phyloP scores from a whole-genome alignment of 2,888 invertebrate species.

The Tholera decimalis region DNA sequence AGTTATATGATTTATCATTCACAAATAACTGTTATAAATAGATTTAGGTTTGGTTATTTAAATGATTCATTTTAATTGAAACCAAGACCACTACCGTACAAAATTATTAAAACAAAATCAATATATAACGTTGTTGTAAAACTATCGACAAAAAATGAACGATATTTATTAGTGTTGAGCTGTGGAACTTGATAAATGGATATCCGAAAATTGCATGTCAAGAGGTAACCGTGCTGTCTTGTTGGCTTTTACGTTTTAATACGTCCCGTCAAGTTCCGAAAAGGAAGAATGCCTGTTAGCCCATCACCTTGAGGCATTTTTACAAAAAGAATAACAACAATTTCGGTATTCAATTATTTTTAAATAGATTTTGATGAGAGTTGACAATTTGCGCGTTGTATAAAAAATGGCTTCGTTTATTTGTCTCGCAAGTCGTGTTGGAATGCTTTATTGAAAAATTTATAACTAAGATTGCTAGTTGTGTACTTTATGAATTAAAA shows the following conservation, averaged over 20 bases:
- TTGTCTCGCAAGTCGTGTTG: background rate
- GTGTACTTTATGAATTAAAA: conserved; percentile 3
- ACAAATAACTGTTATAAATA: conserved; percentile 50
- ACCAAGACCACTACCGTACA: conserved; percentile 54
- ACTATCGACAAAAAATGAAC: conserved; percentile 74
- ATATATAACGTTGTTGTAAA: conserved; percentile 54
- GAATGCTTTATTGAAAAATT: conserved; percentile 16
- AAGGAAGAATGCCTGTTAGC: conserved; percentile 76
- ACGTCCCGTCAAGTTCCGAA: conserved; percentile 78
- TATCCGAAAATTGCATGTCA: conserved; percentile 90
- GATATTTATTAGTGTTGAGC: conserved; percentile 69
- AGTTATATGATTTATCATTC: conserved; percentile 49
- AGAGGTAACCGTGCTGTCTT: conserved; percentile 85
- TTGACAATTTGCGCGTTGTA: conserved; percentile 36
- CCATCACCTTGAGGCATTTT: conserved; percentile 78
- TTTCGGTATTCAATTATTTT: conserved; percentile 61
- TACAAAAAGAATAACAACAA: conserved; percentile 47
- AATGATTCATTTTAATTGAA: conserved; percentile 61
- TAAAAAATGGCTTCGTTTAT: background rate
- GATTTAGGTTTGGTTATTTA: conserved; percentile 36
- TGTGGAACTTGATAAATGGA: conserved; percentile 83
- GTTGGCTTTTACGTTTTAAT: conserved; percentile 86
- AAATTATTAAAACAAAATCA: conserved; percentile 54
- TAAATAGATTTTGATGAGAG: conserved; percentile 38
- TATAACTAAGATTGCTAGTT: conserved; percentile 6